Base-by-base conservation (phyloP, 2,888 invertebrate genomes). In the Drosophila prostipennis region DNA sequence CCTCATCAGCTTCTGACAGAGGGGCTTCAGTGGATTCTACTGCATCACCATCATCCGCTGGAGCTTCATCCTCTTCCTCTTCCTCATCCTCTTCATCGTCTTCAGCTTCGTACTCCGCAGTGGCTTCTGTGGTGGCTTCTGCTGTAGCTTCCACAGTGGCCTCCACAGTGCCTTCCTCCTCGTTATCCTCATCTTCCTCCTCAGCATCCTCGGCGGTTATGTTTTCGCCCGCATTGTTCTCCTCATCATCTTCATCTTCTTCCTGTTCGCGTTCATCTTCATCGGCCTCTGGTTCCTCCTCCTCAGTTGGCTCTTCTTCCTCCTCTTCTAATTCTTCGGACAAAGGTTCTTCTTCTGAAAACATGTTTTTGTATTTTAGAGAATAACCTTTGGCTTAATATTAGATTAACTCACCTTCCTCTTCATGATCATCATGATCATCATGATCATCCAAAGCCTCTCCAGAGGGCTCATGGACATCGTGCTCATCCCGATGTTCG, bases 121-220 rank as follows among this genome's bases (percentile, higher is more conserved):
- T 61, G 60, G 74, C 34, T 72, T 70, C 86, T 5, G 51, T 6
- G 4, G 80, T 78, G 23, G 56, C 84, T 70, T 70, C 86, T 3
- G 48, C 6, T 6, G 80, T 78, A 11, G 56, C 84, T 68, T 73
- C 87, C 2, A 52, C 13, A 2, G 49, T 65, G 49, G 71, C 29
- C 72, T 72, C 87, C 2, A 57, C 26, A 3, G 83, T 73, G 14
- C 57, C 60, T 58, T 73, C 84, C 2, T 51, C 37, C 4, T 42
- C 37, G 39, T 55, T 42, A 6, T 74, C 74, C 14, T 77, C 77
- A 6, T 72, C 74, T 0, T 79, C 71, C 2, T 91, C 71, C 1
- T 91, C 91, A 40, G 92, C 93, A 74, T 93, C 94, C 37, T 89
- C 80, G 57, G 93, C 84, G 26, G 80, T 81, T 60, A 81, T 58